Conservation (phyloP, 2,888 invertebrate species). For the Ornithoptera alexandrae region DNA sequence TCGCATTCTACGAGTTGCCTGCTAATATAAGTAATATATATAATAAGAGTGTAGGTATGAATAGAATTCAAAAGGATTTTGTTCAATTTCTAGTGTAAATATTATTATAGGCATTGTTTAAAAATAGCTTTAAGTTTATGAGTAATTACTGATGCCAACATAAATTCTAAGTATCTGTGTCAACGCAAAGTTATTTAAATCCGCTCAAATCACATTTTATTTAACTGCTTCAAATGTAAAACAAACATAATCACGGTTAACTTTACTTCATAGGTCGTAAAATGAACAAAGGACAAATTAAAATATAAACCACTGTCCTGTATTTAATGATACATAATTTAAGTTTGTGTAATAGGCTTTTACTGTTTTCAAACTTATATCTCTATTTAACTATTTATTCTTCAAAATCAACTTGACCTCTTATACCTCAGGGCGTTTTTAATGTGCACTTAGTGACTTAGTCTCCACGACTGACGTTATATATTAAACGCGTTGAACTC, state of each 20-base stretch:
- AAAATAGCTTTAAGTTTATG: background rate
- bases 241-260: constrained; percentile 2
- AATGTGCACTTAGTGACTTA: background rate
- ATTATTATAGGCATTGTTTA: too few relatives aligned
- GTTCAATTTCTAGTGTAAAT: background rate
- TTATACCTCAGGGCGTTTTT: background rate
- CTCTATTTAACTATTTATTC: too few relatives aligned
- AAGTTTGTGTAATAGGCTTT: too few relatives aligned
- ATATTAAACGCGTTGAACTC: constrained; percentile 16
- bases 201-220: background rate
- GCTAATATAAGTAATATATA: background rate
- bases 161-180: constrained; percentile 21
- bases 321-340: too few relatives aligned
- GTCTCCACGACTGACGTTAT: background rate
- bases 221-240: constrained; percentile 1
- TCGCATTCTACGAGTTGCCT: too few relatives aligned
- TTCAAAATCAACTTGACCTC: too few relatives aligned
- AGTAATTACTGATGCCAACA: background rate
- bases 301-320: background rate
- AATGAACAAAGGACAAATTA: background rate
- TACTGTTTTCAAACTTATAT: too few relatives aligned
- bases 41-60: background rate
- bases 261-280: constrained; percentile 1
- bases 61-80: background rate
- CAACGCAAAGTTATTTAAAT: constrained; percentile 18